Evolutionary conservation across 1,140 invertebrate species (phyloP).

Genomic region (Xylocopa sonorina): DNA sequence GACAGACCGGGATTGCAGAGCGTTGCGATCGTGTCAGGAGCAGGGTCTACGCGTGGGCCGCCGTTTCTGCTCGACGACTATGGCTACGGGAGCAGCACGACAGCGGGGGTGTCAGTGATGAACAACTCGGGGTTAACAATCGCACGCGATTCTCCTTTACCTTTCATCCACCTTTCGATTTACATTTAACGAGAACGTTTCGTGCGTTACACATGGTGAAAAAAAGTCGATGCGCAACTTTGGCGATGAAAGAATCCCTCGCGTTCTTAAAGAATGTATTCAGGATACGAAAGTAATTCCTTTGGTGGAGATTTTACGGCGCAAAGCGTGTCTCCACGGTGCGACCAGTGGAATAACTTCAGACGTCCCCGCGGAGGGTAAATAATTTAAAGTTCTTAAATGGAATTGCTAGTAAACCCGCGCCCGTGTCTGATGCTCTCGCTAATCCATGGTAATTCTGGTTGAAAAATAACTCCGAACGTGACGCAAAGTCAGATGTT

Average conservation of each 20-base stretch:
- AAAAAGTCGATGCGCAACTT: too few relatives aligned
- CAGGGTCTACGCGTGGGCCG: background rate
- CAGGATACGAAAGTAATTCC: background rate
- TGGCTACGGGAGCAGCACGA: background rate
- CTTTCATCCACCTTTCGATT: too few relatives aligned
- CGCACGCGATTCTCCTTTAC: too few relatives aligned
- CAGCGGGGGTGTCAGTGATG: constrained; percentile 15
- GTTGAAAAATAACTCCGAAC: background rate
- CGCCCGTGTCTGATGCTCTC: background rate
- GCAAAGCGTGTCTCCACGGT: background rate
- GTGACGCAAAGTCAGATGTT: background rate
- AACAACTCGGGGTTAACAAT: background rate
- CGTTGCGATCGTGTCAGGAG: background rate
- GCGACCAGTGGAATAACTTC: background rate
- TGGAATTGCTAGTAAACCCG: constrained; percentile 1
- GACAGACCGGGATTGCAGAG: background rate
- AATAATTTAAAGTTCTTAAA: background rate
- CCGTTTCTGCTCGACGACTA: background rate
- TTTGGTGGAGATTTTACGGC: background rate
- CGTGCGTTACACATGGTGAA: too few relatives aligned
- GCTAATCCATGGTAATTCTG: background rate
- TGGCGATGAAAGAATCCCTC: too few relatives aligned
- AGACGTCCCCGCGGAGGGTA: background rate
- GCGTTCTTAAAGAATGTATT: background rate
- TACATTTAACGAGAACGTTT: too few relatives aligned